Evolutionary conservation across 2,888 invertebrate genomes (phyloP).

Genomic region (Hylaea fasciaria): DNA sequence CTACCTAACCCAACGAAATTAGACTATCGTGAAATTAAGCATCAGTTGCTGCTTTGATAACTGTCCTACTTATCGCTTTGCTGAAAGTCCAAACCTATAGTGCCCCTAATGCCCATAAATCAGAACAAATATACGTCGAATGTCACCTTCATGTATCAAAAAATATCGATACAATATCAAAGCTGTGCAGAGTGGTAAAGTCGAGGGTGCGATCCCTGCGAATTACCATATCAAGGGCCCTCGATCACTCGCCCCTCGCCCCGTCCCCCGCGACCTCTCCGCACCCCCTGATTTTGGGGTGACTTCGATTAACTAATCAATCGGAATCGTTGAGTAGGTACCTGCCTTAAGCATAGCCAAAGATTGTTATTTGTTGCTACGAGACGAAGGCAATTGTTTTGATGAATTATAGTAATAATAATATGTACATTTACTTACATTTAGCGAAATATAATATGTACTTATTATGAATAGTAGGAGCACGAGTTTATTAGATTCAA

Average conservation of each 20-base stretch:
- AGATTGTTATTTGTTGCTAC: neutral
- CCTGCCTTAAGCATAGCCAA: neutral
- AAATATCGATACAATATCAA: slow-evolving; percentile 26
- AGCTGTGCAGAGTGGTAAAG: slow-evolving; percentile 10
- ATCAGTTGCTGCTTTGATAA: no score
- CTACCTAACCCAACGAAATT: no score
- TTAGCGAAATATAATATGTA: no score
- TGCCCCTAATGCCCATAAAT: no score
- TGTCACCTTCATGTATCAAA: slow-evolving; percentile 10
- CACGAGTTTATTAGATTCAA: no score
- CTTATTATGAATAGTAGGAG: no score
- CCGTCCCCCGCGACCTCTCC: slow-evolving; percentile 13
- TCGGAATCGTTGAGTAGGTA: slow-evolving; percentile 7
- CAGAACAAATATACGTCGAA: neutral
- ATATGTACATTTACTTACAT: no score
- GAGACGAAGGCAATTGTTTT: neutral
- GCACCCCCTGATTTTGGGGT: slow-evolving; percentile 12
- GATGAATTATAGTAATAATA: no score
- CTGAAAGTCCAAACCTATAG: no score
- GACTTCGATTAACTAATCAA: slow-evolving; percentile 30
- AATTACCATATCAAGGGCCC: slow-evolving; percentile 53
- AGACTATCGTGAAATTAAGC: no score
- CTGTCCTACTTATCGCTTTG: no score
- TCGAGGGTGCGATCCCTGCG: slow-evolving; percentile 6
- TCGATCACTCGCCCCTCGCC: slow-evolving; percentile 39